These are phyloP conservation scores for Tenthredo distinguenda DNA, from an alignment of 2,888 invertebrate genomes.

Conservation along the genomic window DNA sequence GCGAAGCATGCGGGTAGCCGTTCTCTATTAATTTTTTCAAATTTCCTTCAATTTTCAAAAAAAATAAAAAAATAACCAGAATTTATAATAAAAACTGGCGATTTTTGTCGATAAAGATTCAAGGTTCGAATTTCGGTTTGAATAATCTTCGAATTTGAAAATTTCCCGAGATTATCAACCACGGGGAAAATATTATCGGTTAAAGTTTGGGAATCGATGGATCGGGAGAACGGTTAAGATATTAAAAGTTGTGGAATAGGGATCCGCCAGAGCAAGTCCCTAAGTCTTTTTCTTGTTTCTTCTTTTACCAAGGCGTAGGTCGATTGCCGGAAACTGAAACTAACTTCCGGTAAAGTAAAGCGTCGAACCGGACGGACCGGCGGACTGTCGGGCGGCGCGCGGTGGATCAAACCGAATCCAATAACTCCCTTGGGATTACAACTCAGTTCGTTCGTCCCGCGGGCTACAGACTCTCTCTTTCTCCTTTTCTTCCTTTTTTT, in stretches of 20 bases:
- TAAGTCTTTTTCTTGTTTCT: slow-evolving; percentile 50
- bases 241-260: slow-evolving; percentile 43
- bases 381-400: slow-evolving; percentile 45
- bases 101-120: background rate
- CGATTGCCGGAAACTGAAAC: slow-evolving; percentile 53
- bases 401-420: slow-evolving; percentile 74
- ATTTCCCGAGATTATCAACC: background rate
- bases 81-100: background rate
- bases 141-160: background rate
- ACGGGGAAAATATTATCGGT: background rate
- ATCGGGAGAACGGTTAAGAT: slow-evolving; percentile 31
- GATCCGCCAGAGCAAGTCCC: slow-evolving; percentile 37
- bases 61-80: too few relatives aligned
- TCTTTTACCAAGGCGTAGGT: slow-evolving; percentile 39
- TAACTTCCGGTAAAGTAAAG: slow-evolving; percentile 52
- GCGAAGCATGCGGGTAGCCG: background rate
- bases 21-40: background rate
- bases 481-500: background rate
- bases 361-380: slow-evolving; percentile 57
- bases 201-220: background rate
- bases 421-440: slow-evolving; percentile 74
- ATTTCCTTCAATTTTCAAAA: background rate
- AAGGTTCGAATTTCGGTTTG: background rate
- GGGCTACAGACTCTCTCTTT: slow-evolving; percentile 52
- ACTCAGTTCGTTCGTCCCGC: slow-evolving; percentile 60